phyloP scores from a whole-genome alignment of 2,888 invertebrate genomes.

The Eupeodes luniger region DNA sequence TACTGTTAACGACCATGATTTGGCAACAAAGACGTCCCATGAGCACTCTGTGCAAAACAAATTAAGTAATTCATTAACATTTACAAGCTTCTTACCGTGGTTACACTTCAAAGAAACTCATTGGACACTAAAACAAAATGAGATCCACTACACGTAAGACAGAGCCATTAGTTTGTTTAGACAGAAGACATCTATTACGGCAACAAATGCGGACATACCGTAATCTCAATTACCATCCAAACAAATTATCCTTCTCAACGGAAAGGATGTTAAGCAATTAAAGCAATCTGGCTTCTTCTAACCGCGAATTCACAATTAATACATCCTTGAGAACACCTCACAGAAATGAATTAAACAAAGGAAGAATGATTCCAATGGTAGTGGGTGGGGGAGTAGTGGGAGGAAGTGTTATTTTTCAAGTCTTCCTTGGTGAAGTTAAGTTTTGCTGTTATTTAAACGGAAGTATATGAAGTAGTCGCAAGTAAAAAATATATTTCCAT shows the following conservation, averaged over 20 bases:
- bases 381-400: not conserved
- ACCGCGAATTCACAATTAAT: slow-evolving; percentile 80
- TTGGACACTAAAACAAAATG: slow-evolving; percentile 44
- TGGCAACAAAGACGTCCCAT: slow-evolving; percentile 13
- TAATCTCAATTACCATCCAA: slow-evolving; percentile 79
- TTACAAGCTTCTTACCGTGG: slow-evolving; percentile 72
- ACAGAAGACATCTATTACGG: slow-evolving; percentile 71
- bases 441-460: not conserved
- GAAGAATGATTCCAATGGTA: slow-evolving; percentile 59
- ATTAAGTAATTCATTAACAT: slow-evolving; percentile 76
- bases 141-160: slow-evolving; percentile 25
- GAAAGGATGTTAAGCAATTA: slow-evolving; percentile 80
- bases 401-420: slow-evolving; percentile 13
- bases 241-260: slow-evolving; percentile 79
- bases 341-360: slow-evolving; percentile 47
- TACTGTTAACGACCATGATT: slow-evolving; percentile 3
- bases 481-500: not conserved
- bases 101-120: slow-evolving; percentile 64
- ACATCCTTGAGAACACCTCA: slow-evolving; percentile 78
- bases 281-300: slow-evolving; percentile 77
- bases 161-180: slow-evolving; percentile 64
- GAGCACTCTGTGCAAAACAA: slow-evolving; percentile 53
- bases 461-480: not conserved
- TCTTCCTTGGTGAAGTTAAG: not conserved
- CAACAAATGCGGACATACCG: slow-evolving; percentile 62